Percentiles rank a stretch among this genome's conserved stretches.
phyloP scores from a whole-genome alignment of 2,888 invertebrate species.

The Torymus aiolomorphi region DNA sequence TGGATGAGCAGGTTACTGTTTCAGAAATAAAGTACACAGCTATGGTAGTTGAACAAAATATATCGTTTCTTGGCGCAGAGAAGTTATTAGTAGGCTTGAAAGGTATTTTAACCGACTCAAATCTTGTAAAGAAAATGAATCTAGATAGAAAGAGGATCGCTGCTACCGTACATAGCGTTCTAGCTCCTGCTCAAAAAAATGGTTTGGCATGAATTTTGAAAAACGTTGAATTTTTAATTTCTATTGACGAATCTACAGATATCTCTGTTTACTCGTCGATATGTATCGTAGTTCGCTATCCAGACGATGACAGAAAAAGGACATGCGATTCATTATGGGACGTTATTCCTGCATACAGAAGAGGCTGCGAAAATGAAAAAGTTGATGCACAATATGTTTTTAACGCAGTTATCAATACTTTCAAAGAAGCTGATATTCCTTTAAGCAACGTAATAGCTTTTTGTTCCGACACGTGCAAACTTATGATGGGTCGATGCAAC shows the following conservation, averaged over 20 bases:
- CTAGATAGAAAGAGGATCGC: not conserved
- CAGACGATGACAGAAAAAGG: not conserved
- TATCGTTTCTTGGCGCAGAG: not conserved
- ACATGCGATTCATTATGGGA: not conserved
- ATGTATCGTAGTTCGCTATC: not conserved
- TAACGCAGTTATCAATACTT: not conserved
- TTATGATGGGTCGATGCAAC: slow-evolving; percentile 1
- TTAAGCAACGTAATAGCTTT: not conserved
- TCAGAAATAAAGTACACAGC: not conserved
- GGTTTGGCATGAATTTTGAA: not conserved
- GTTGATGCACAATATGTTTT: slow-evolving; percentile 3
- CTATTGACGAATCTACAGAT: slow-evolving; percentile 16
- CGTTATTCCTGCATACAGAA: not conserved
- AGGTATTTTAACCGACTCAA: not conserved
- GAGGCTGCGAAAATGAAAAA: not conserved
- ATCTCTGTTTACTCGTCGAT: not conserved
- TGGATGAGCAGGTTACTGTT: not conserved
- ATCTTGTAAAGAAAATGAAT: not conserved
- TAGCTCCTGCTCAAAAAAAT: slow-evolving; percentile 4
- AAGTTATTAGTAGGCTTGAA: not conserved
- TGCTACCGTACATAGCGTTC: not conserved
- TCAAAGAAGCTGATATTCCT: not conserved
- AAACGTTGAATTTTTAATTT: not conserved
- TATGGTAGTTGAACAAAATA: not conserved
- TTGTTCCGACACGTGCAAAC: no score